phyloP scores from a whole-genome alignment of 1,140 invertebrate genomes.

The Ceratina japonica region DNA sequence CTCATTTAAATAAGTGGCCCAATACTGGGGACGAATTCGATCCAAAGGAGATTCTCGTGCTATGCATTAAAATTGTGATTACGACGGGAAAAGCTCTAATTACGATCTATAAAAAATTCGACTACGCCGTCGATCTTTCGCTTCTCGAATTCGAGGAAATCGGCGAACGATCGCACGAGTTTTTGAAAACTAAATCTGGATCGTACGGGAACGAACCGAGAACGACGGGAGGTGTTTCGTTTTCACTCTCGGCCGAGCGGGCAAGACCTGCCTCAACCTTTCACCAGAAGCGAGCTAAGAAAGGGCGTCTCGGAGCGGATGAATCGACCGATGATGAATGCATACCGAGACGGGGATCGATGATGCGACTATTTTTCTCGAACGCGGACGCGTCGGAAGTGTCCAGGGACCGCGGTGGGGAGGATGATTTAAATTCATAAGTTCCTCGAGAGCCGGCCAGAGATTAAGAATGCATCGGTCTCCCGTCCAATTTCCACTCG shows the following conservation, averaged over 20 bases:
- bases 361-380: constrained; percentile 35
- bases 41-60: too few species aligned
- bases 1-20: constrained; percentile 30
- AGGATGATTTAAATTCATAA: constrained; percentile 27
- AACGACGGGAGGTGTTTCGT: not conserved
- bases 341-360: constrained; percentile 28
- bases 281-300: constrained; percentile 1
- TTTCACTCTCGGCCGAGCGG: not conserved
- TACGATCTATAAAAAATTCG: too few species aligned
- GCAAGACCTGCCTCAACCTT: constrained; percentile 25
- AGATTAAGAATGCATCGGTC: constrained; percentile 18
- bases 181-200: too few species aligned
- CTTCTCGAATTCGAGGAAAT: too few species aligned
- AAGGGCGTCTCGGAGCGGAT: not conserved
- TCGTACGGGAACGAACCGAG: too few species aligned
- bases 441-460: not conserved
- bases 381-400: not conserved
- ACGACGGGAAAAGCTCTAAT: too few species aligned
- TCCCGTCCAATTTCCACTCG: constrained; percentile 1
- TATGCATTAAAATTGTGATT: too few species aligned
- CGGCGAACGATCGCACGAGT: too few species aligned
- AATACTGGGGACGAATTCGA: not conserved
- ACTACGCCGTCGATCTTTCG: too few species aligned
- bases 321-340: constrained; percentile 27
- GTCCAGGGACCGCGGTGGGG: not conserved